These are phyloP conservation scores for Calycopis cecrops DNA, from an alignment of 1,140 invertebrate species.

Conservation along the genomic window DNA sequence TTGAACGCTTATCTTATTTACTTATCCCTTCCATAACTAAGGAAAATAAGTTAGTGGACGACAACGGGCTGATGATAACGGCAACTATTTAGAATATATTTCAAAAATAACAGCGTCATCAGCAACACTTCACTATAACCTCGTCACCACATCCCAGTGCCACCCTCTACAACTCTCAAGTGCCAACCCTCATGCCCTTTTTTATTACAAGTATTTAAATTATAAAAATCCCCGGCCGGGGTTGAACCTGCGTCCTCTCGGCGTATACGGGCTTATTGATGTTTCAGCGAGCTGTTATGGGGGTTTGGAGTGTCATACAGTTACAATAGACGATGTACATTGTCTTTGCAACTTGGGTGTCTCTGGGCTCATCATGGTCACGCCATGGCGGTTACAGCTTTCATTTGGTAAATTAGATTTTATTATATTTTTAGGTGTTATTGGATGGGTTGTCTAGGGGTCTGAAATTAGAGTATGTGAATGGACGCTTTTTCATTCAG, in stretches of 20 bases:
- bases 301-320: conserved; percentile 4
- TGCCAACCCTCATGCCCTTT: neutral
- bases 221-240: neutral
- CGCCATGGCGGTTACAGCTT: too few relatives aligned
- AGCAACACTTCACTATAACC: too few relatives aligned
- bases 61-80: neutral
- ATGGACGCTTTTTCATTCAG: too few relatives aligned
- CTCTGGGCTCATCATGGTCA: too few relatives aligned
- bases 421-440: too few relatives aligned
- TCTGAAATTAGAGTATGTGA: too few relatives aligned
- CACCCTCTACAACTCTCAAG: neutral
- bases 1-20: too few relatives aligned
- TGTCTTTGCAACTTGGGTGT: neutral
- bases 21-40: too few relatives aligned
- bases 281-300: neutral
- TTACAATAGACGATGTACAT: conserved; percentile 2
- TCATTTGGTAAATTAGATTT: too few relatives aligned
- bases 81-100: neutral
- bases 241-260: neutral
- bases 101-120: too few relatives aligned
- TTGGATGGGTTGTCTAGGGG: too few relatives aligned
- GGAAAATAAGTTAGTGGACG: too few relatives aligned
- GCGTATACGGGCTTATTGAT: conserved; percentile 9
- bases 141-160: neutral
- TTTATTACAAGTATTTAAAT: conserved; percentile 9